Percentiles rank a stretch among this genome's conserved stretches.
Evolutionary conservation across 2,113 vertebrate genomes (phyloP).

Genomic region (Antechinus flavipes): DNA sequence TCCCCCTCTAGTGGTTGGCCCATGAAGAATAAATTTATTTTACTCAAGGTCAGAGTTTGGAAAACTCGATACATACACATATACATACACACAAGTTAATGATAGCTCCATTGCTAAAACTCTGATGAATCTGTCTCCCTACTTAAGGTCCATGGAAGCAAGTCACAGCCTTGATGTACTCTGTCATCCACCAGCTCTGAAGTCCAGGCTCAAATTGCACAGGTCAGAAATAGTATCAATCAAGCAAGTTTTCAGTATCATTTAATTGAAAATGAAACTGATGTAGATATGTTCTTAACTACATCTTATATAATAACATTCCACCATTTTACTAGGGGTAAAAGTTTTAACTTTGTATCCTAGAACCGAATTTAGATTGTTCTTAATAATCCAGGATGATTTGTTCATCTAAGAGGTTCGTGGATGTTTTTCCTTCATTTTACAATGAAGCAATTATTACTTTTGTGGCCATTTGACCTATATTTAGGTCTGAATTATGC

Average conservation of each 20-base stretch:
- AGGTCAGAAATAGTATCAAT: neutral
- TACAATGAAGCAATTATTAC: neutral
- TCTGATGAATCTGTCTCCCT: neutral
- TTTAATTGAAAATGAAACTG: neutral
- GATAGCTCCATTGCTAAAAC: neutral
- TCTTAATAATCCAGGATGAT: neutral
- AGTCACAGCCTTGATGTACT: neutral
- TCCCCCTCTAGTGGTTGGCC: neutral
- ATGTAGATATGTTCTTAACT: neutral
- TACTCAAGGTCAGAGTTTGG: neutral
- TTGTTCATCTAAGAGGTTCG: neutral
- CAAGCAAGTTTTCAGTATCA: neutral
- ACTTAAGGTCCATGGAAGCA: neutral
- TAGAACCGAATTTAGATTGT: neutral
- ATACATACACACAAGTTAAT: neutral
- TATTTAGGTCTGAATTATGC: neutral
- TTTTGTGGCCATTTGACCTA: neutral
- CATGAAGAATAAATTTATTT: neutral
- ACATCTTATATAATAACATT: neutral
- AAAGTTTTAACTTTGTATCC: neutral
- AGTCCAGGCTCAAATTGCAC: neutral
- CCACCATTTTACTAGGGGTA: neutral
- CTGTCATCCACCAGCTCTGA: neutral
- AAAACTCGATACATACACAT: neutral
- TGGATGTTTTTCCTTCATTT: slow-evolving; percentile 7